phyloP scores from a whole-genome alignment of 2,888 invertebrate genomes.

The Lingula anatina region DNA sequence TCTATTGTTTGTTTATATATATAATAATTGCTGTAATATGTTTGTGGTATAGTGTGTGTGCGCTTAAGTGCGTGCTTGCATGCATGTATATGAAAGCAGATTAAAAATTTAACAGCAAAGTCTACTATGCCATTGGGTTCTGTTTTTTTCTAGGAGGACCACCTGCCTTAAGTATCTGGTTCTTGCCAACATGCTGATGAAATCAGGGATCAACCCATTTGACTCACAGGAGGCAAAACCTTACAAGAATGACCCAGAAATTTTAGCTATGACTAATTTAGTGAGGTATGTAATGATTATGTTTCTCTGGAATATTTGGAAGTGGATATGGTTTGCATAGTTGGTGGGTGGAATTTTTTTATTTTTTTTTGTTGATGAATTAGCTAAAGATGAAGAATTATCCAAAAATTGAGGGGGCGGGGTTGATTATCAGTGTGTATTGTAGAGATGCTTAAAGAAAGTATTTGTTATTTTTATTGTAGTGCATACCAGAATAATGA shows the following conservation, averaged over 20 bases:
- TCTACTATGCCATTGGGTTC: no score
- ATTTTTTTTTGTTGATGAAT: background rate
- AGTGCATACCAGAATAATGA: slow-evolving; percentile 95
- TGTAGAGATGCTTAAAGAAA: no score
- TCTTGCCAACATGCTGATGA: slow-evolving; percentile 98
- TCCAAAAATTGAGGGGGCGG: no score
- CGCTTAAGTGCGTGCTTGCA: no score
- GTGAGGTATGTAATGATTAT: slow-evolving; percentile 57
- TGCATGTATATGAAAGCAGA: no score
- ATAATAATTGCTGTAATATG: no score
- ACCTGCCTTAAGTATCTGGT: slow-evolving; percentile 97
- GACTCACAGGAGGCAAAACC: slow-evolving; percentile 99
- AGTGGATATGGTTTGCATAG: background rate
- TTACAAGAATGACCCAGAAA: slow-evolving; percentile 98
- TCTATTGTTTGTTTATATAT: background rate
- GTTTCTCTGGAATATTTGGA: background rate
- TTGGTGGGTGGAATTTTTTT: background rate
- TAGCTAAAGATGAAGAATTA: no score
- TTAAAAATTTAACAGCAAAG: no score
- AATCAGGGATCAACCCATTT: slow-evolving; percentile 98
- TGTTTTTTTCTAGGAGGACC: slow-evolving; percentile 61
- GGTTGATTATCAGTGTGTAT: no score
- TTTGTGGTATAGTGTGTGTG: no score
- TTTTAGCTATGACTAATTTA: slow-evolving; percentile 97
- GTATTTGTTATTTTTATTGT: slow-evolving; percentile 50